Evolutionary conservation across 1,140 invertebrate genomes (phyloP), one percentile per base, ranked within the genome.

Genomic region (Bilobella aurantiaca): DNA sequence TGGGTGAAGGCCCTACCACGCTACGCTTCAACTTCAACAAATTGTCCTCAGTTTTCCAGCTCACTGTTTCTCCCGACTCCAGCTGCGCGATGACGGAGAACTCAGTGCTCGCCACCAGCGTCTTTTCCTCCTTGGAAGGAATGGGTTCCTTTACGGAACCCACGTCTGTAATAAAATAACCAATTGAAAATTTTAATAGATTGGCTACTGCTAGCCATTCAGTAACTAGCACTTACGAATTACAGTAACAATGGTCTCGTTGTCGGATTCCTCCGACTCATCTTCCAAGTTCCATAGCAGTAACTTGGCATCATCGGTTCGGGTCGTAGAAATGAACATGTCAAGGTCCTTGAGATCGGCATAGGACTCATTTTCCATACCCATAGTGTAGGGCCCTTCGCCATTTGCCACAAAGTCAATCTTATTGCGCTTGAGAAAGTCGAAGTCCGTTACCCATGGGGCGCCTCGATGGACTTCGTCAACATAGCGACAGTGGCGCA

Each of bases 401-500:
- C 99, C 97, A 79, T 99, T 97, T 25, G 97, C 97, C 47, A 99
- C 91, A 83, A 99, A 99, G 78, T 99, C 97, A 73, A 99, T 98
- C 86, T 99, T 99, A 77, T 99, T 87, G 67, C 88, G 84, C 69
- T 83, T 81, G 8, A 99, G 80, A 77, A 95, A 99, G 53, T 90
- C 90, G 73, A 98, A 92, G 74, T 89, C 87, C 18, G 94, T 78
- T 71, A 89, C 86, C 96, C 96, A 99, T 0, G 97, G 97, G 14
- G 96, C 94, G 79, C 96, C 89, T 66, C 85, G 80, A 0, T 97
- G 85, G 30, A 99, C 87, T 84, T 99, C 97, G 81, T 99, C 97
- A 3, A 99, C 96, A 78, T 99, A 99, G 74, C 97, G 86, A 80
- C 97, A 99, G 82, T 99, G 97, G 68, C 93, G 81, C 1, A 99